A percentile compares a stretch with the other conserved stretches of the same genome.
These are phyloP conservation scores for Nebria brevicollis DNA, from an alignment of 2,888 invertebrate genomes.

Conservation along the genomic window DNA sequence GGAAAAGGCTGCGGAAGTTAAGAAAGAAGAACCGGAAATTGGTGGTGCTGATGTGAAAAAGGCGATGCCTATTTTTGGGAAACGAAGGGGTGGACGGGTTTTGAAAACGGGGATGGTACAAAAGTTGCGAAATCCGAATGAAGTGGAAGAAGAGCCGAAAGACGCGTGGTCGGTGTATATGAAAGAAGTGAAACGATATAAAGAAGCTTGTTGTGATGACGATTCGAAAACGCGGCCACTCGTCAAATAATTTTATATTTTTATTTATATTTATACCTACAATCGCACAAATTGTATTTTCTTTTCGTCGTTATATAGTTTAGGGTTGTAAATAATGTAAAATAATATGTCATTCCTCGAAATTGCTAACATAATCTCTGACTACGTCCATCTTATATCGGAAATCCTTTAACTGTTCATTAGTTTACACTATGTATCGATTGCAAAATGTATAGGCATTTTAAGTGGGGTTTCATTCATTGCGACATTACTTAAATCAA, in stretches of 20 bases:
- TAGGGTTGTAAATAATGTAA: conserved; percentile 39
- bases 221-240: conserved; percentile 90
- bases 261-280: conserved; percentile 1
- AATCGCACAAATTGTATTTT: background rate
- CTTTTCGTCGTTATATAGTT: background rate
- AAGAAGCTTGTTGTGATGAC: conserved; percentile 91
- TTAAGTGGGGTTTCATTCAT: background rate
- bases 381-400: background rate
- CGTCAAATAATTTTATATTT: conserved; percentile 74
- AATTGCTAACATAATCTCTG: background rate
- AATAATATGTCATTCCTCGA: conserved; percentile 38
- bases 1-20: conserved; percentile 64
- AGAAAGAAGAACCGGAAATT: conserved; percentile 56
- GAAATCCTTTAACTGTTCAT: conserved; percentile 1
- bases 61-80: conserved; percentile 73
- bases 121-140: conserved; percentile 76
- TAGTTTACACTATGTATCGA: conserved; percentile 4
- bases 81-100: conserved; percentile 85
- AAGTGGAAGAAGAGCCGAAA: conserved; percentile 74
- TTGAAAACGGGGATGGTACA: conserved; percentile 91
- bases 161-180: conserved; percentile 95
- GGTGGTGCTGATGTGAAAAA: conserved; percentile 62
- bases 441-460: conserved; percentile 41
- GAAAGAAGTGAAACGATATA: conserved; percentile 92
- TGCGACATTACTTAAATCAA: background rate